Conservation (phyloP, 2,888 invertebrate species). For the Agrotis puta region DNA sequence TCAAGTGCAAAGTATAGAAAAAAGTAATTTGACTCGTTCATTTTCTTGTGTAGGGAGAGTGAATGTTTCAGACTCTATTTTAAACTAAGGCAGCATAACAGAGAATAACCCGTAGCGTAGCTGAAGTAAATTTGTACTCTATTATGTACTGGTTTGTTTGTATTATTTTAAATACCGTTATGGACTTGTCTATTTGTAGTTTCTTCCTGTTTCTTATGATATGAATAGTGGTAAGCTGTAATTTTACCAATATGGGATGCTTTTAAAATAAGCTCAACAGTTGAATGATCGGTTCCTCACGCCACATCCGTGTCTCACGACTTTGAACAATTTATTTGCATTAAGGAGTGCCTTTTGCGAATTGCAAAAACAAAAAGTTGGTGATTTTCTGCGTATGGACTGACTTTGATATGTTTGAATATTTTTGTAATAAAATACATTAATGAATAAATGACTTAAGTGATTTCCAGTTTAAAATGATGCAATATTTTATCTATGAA, state of each 20-base stretch:
- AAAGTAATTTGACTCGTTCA: slow-evolving; percentile 71
- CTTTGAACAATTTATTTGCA: slow-evolving; percentile 73
- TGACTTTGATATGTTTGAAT: slow-evolving; percentile 84
- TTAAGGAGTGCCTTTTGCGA: slow-evolving; percentile 86
- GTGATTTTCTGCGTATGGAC: slow-evolving; percentile 81
- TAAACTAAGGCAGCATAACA: slow-evolving; percentile 72
- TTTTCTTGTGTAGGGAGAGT: slow-evolving; percentile 71
- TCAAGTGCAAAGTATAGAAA: slow-evolving; percentile 75
- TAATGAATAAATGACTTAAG: slow-evolving; percentile 67
- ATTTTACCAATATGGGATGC: slow-evolving; percentile 67
- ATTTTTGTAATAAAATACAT: slow-evolving; percentile 80
- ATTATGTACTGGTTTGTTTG: slow-evolving; percentile 72
- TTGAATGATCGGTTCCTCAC: slow-evolving; percentile 64
- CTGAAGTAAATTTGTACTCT: slow-evolving; percentile 68
- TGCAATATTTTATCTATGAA: slow-evolving; percentile 77
- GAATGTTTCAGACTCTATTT: slow-evolving; percentile 71
- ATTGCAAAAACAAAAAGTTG: slow-evolving; percentile 72
- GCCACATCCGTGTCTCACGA: slow-evolving; percentile 55
- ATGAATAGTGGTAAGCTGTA: slow-evolving; percentile 75
- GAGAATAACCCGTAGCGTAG: slow-evolving; percentile 70
- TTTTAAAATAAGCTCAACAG: slow-evolving; percentile 72
- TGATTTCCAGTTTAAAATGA: slow-evolving; percentile 67
- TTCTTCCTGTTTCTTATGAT: slow-evolving; percentile 83
- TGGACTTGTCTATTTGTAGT: slow-evolving; percentile 80
- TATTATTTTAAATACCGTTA: slow-evolving; percentile 72